Percentiles rank a stretch among this genome's conserved stretches.
These are phyloP conservation scores for Selene dorsalis DNA, from an alignment of 2,797 vertebrate genomes.

Conservation along the genomic window DNA sequence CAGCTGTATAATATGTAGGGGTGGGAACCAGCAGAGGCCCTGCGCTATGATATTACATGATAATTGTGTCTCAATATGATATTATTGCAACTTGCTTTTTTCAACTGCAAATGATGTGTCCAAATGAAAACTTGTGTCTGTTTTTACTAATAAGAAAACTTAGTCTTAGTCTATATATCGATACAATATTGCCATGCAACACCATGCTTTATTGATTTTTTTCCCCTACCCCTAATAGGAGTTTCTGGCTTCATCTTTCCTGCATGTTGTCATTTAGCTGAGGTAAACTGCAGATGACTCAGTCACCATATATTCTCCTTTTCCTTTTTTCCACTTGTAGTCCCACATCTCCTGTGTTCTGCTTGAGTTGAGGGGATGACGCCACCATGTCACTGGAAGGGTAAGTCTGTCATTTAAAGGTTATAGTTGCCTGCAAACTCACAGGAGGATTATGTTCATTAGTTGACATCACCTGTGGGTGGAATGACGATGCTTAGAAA, in stretches of 20 bases:
- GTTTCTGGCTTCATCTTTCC: neutral
- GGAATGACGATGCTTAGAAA: constrained; percentile 15
- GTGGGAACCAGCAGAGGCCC: no score
- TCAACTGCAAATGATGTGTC: no score
- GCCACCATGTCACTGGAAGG: constrained; percentile 32
- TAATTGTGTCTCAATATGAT: no score
- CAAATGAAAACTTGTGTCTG: no score
- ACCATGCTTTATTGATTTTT: no score
- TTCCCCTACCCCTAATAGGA: neutral
- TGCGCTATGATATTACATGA: no score
- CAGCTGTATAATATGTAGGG: neutral
- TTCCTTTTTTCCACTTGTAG: neutral
- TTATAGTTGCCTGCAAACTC: constrained; percentile 9
- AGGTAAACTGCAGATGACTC: constrained; percentile 44
- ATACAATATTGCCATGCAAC: no score
- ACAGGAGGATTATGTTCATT: constrained; percentile 10
- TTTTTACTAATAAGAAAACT: no score
- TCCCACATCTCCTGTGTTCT: constrained; percentile 42
- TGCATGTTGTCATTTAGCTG: constrained; percentile 40
- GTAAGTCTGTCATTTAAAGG: constrained; percentile 59
- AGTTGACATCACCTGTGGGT: constrained; percentile 43
- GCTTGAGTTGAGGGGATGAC: constrained; percentile 34
- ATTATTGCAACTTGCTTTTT: no score
- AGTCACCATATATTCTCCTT: neutral
- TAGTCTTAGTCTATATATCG: no score